phyloP scores from a whole-genome alignment of 2,797 vertebrate species.

The Rhyacichthys aspro region DNA sequence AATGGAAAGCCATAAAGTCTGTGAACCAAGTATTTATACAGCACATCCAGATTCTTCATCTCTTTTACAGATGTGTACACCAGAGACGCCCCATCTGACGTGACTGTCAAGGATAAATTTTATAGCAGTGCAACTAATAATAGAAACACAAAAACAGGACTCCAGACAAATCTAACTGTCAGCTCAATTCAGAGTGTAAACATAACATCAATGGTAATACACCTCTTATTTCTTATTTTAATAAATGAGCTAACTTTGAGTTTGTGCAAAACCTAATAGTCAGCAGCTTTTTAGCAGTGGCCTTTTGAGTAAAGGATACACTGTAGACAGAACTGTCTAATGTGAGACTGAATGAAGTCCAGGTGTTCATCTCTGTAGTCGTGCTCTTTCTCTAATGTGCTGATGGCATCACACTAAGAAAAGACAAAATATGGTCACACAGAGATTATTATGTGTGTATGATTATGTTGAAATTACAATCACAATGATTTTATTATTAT shows the following conservation, averaged over 20 bases:
- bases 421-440: conserved; percentile 21
- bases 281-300: background rate
- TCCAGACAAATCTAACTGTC: background rate
- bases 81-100: conserved; percentile 93
- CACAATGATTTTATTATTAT: too few relatives aligned
- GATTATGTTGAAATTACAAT: conserved; percentile 15
- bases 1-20: conserved; percentile 97
- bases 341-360: conserved; percentile 97
- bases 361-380: conserved; percentile 99
- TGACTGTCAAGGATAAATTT: conserved; percentile 77
- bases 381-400: conserved; percentile 96
- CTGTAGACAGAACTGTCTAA: conserved; percentile 95
- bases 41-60: conserved; percentile 97
- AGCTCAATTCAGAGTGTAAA: too few relatives aligned
- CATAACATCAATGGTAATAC: too few relatives aligned
- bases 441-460: conserved; percentile 2
- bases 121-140: background rate
- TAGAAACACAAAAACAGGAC: background rate
- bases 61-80: conserved; percentile 99
- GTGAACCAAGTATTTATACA: conserved; percentile 99
- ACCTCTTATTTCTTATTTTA: too few relatives aligned
- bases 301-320: conserved; percentile 88
- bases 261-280: too few relatives aligned
- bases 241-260: too few relatives aligned
- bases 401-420: conserved; percentile 94